phyloP scores from a whole-genome alignment of 1,140 invertebrate genomes.

The Diplogasteroides magnus region DNA sequence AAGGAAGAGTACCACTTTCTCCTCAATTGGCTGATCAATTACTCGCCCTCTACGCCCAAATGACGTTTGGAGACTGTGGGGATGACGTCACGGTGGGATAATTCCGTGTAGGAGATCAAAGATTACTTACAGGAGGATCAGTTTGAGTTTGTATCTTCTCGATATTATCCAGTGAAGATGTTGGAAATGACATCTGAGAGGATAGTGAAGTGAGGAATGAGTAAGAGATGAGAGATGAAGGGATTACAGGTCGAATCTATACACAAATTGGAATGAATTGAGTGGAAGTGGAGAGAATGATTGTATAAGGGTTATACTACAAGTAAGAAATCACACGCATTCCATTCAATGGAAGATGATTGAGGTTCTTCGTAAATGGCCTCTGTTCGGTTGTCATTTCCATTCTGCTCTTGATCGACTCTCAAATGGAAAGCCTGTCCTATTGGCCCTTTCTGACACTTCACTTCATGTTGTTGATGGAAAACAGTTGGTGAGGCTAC shows the following conservation, averaged over 20 bases:
- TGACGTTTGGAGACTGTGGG: constrained; percentile 15
- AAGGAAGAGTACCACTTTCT: constrained; percentile 37
- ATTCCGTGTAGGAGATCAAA: not conserved
- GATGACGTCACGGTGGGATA: not conserved
- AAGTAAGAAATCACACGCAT: constrained; percentile 6
- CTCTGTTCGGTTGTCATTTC: constrained; percentile 39
- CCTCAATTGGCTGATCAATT: constrained; percentile 44
- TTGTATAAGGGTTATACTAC: constrained; percentile 38
- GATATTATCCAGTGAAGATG: constrained; percentile 40
- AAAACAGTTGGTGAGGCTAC: constrained; percentile 35
- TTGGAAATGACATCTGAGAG: constrained; percentile 36
- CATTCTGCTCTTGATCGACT: constrained; percentile 35
- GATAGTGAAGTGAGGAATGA: constrained; percentile 12
- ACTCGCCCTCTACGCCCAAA: constrained; percentile 41
- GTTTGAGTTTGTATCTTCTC: constrained; percentile 18
- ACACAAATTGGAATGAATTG: constrained; percentile 36
- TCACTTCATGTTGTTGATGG: constrained; percentile 39
- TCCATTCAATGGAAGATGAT: constrained; percentile 7
- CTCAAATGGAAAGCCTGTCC: constrained; percentile 30
- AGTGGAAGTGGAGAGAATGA: constrained; percentile 34
- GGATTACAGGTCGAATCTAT: constrained; percentile 9
- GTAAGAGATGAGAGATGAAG: not conserved
- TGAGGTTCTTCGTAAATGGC: constrained; percentile 40
- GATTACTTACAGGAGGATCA: constrained; percentile 30
- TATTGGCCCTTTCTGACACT: constrained; percentile 39